These are phyloP conservation scores for Andrena haemorrhoa DNA, from an alignment of 2,888 invertebrate species.

Conservation along the genomic window DNA sequence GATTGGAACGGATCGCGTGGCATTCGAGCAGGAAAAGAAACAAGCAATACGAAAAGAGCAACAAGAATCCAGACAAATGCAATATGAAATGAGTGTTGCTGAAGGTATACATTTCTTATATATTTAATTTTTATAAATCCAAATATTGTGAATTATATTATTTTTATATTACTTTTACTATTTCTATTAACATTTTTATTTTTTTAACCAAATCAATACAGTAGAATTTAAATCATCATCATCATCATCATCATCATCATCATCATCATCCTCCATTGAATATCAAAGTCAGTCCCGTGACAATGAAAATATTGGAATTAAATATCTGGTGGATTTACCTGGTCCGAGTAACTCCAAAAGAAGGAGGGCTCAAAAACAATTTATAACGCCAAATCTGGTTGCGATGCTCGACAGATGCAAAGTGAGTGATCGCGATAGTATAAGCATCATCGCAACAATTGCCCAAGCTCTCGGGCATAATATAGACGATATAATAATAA, in stretches of 20 bases:
- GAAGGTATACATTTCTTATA: background rate
- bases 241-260: constrained; percentile 1
- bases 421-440: background rate
- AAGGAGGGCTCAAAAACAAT: background rate
- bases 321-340: background rate
- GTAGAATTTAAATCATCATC: no score
- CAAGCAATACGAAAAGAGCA: background rate
- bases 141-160: constrained; percentile 6
- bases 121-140: background rate
- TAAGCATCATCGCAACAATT: no score
- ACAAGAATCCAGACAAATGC: constrained; percentile 5
- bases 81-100: background rate
- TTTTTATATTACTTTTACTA: constrained; percentile 4
- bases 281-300: background rate
- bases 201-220: background rate
- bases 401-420: constrained; percentile 1
- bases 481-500: no score
- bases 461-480: no score
- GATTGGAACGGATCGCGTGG: no score
- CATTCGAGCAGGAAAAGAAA: background rate
- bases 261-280: background rate
- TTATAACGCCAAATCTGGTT: constrained; percentile 1
- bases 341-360: constrained; percentile 2
- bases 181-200: constrained; percentile 4
- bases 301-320: background rate